These are phyloP conservation scores for Actenoides hombroni DNA, from an alignment of 2,113 vertebrate species.

Conservation along the genomic window DNA sequence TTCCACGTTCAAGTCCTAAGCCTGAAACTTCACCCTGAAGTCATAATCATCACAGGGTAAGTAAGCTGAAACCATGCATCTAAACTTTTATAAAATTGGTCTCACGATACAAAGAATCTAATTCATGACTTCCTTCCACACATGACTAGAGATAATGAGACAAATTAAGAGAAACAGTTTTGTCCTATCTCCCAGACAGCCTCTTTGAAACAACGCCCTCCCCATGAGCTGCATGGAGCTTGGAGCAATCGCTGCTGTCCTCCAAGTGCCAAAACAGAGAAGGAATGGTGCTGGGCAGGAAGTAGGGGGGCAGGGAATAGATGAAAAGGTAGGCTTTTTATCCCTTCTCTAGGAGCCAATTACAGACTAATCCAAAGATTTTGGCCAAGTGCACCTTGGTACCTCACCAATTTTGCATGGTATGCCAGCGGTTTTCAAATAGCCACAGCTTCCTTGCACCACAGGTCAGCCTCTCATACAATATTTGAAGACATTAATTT, in stretches of 20 bases:
- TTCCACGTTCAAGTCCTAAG: background rate
- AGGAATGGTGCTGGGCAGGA: background rate
- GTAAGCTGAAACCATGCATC: background rate
- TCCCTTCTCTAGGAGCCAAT: background rate
- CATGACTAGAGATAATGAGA: background rate
- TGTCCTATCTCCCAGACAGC: background rate
- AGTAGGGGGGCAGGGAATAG: background rate
- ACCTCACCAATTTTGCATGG: background rate
- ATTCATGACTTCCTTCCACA: background rate
- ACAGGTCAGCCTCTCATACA: background rate
- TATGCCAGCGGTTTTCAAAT: background rate
- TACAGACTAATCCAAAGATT: background rate
- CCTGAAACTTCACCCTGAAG: background rate
- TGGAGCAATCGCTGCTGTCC: background rate
- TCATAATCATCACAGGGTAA: background rate
- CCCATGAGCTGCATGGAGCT: background rate
- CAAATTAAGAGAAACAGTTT: background rate
- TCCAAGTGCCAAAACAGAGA: background rate
- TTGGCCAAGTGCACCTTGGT: background rate
- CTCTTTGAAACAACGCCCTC: background rate
- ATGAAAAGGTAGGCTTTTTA: background rate
- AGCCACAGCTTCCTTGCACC: background rate
- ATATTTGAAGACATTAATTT: background rate
- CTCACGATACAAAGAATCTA: background rate
- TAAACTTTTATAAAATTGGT: background rate